phyloP scores from a whole-genome alignment of 2,888 invertebrate species.

The Agrochola circellaris region DNA sequence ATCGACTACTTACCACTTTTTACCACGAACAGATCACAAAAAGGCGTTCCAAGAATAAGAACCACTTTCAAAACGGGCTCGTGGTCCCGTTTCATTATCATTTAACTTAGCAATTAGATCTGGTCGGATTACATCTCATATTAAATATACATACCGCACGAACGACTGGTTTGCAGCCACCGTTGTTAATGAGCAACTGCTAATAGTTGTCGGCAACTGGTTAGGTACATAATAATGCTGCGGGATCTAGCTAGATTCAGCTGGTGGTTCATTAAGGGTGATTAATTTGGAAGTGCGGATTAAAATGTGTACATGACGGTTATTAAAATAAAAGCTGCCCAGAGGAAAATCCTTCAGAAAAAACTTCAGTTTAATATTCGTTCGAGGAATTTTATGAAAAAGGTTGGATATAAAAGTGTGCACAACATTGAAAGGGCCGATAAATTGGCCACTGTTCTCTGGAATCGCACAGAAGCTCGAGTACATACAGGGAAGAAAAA shows the following conservation, averaged over 20 bases:
- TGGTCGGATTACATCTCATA: constrained; percentile 59
- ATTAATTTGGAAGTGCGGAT: constrained; percentile 42
- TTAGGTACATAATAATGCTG: constrained; percentile 15
- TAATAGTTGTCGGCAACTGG: constrained; percentile 30
- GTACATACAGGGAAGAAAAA: not conserved
- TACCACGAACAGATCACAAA: constrained; percentile 34
- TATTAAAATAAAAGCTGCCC: constrained; percentile 20
- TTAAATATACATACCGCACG: constrained; percentile 56
- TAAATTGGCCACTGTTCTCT: not conserved
- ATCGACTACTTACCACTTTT: constrained; percentile 9
- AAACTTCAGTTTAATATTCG: constrained; percentile 14
- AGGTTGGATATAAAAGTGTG: not conserved
- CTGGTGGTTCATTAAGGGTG: constrained; percentile 36
- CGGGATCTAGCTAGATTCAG: constrained; percentile 38
- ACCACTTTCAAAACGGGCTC: constrained; percentile 58
- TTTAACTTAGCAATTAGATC: constrained; percentile 60
- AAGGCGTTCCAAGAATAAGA: constrained; percentile 53
- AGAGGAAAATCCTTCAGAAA: not conserved
- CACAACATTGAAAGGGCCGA: not conserved
- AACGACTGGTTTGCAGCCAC: constrained; percentile 47
- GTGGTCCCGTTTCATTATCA: constrained; percentile 55
- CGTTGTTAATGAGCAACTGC: constrained; percentile 38
- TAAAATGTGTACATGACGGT: constrained; percentile 15
- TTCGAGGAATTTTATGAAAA: constrained; percentile 13
- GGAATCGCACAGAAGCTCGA: not conserved